Evolutionary conservation across 2,113 vertebrate species (phyloP).

Genomic region (Pluvialis apricaria): DNA sequence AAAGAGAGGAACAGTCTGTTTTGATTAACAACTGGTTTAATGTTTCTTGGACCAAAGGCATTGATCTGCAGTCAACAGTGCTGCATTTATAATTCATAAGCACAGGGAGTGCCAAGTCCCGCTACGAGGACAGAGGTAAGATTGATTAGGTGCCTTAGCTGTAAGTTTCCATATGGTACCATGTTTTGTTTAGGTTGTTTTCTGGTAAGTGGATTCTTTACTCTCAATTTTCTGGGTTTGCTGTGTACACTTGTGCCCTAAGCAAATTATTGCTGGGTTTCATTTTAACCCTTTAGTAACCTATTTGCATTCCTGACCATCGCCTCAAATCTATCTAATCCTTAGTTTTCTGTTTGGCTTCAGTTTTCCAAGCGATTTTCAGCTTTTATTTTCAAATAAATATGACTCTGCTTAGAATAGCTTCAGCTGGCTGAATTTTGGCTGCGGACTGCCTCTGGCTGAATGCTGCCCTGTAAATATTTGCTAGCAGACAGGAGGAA

Average conservation of each 20-base stretch:
- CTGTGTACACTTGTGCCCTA: neutral
- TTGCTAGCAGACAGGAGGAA: neutral
- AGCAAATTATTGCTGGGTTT: neutral
- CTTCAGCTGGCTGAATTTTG: neutral
- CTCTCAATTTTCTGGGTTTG: neutral
- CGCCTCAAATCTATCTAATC: neutral
- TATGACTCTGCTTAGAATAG: neutral
- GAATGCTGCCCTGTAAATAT: neutral
- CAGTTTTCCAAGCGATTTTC: neutral
- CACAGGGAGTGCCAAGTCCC: constrained; percentile 1
- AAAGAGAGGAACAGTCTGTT: neutral
- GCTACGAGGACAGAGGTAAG: neutral
- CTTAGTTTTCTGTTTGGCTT: neutral
- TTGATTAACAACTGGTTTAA: neutral
- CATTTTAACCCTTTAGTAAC: neutral
- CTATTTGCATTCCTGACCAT: neutral
- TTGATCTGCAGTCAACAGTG: neutral
- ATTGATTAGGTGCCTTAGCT: neutral
- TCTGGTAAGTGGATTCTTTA: neutral
- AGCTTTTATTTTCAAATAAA: neutral
- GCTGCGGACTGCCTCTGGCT: neutral
- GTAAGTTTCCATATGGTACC: neutral
- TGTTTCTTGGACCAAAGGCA: neutral
- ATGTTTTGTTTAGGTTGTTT: neutral
- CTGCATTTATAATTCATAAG: constrained; percentile 47